These are phyloP conservation scores for Rutpela maculata DNA, from an alignment of 2,888 invertebrate genomes.

Conservation along the genomic window DNA sequence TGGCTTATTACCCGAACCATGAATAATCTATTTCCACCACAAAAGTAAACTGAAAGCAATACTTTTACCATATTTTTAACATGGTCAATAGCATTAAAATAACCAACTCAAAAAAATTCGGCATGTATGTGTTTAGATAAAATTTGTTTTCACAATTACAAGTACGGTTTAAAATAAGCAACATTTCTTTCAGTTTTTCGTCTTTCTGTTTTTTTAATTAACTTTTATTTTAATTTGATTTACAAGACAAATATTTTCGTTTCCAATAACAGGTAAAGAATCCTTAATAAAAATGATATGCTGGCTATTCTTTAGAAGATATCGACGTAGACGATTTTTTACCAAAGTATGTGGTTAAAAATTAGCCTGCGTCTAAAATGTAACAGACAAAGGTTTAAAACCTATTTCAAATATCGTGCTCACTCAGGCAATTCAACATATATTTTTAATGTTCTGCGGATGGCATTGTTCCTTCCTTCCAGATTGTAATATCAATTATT, in stretches of 20 bases:
- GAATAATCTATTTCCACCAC: too few relatives aligned
- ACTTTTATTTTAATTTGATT: neutral
- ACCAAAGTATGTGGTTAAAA: slow-evolving; percentile 28
- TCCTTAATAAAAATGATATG: neutral
- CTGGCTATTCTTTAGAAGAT: slow-evolving; percentile 15
- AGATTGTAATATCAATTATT: slow-evolving; percentile 24
- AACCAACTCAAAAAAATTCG: too few relatives aligned
- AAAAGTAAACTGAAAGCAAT: too few relatives aligned
- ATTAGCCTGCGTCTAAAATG: slow-evolving; percentile 19
- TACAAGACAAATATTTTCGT: neutral
- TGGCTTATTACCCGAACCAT: too few relatives aligned
- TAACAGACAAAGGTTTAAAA: slow-evolving; percentile 28
- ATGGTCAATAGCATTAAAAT: too few relatives aligned
- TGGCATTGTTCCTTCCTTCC: slow-evolving; percentile 20
- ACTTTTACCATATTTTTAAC: too few relatives aligned
- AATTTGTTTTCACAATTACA: too few relatives aligned
- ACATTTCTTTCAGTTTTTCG: too few relatives aligned
- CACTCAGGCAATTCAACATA: slow-evolving; percentile 33
- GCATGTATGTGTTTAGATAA: too few relatives aligned
- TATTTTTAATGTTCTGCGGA: slow-evolving; percentile 24
- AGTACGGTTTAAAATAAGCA: too few relatives aligned
- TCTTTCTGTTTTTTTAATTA: neutral
- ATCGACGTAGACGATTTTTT: slow-evolving; percentile 38
- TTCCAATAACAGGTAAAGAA: neutral
- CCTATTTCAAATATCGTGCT: slow-evolving; percentile 25